A percentile compares a stretch with the other conserved stretches of the same genome.
These are phyloP conservation scores for Antheraea pernyi DNA, from an alignment of 1,140 invertebrate species.

Conservation along the genomic window DNA sequence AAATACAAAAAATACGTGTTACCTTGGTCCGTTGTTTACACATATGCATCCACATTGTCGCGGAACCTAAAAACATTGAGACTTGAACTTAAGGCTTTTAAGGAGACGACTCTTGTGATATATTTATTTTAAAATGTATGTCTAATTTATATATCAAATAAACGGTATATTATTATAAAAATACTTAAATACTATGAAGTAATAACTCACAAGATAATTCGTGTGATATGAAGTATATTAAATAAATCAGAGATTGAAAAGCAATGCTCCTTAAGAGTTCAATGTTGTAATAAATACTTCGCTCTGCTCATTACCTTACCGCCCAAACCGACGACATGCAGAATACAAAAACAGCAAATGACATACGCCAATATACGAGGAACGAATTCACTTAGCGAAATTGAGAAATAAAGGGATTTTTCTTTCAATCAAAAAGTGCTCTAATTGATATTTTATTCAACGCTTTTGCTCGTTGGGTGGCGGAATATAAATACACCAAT, in stretches of 20 bases:
- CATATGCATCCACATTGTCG: slow-evolving; percentile 56
- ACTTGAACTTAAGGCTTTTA: slow-evolving; percentile 34
- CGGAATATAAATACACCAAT: slow-evolving; percentile 57
- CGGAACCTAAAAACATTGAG: slow-evolving; percentile 35
- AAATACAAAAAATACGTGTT: slow-evolving; percentile 73
- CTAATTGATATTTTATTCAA: slow-evolving; percentile 77
- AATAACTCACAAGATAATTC: neutral
- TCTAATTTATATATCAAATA: neutral
- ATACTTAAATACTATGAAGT: neutral
- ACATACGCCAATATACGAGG: slow-evolving; percentile 62
- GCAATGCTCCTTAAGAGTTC: slow-evolving; percentile 36
- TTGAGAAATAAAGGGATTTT: slow-evolving; percentile 71
- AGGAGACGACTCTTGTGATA: slow-evolving; percentile 33
- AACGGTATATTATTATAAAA: neutral
- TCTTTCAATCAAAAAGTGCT: slow-evolving; percentile 58
- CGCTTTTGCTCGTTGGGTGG: slow-evolving; percentile 70
- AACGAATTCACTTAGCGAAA: slow-evolving; percentile 73
- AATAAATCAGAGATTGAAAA: neutral
- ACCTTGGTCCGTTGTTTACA: slow-evolving; percentile 64
- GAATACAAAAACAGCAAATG: slow-evolving; percentile 69
- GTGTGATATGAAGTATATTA: neutral
- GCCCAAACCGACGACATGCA: slow-evolving; percentile 57
- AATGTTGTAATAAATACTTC: slow-evolving; percentile 63
- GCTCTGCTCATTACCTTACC: slow-evolving; percentile 70
- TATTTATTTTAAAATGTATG: neutral